Conservation (phyloP, 2,113 vertebrate genomes). For the Entelurus aequoreus region DNA sequence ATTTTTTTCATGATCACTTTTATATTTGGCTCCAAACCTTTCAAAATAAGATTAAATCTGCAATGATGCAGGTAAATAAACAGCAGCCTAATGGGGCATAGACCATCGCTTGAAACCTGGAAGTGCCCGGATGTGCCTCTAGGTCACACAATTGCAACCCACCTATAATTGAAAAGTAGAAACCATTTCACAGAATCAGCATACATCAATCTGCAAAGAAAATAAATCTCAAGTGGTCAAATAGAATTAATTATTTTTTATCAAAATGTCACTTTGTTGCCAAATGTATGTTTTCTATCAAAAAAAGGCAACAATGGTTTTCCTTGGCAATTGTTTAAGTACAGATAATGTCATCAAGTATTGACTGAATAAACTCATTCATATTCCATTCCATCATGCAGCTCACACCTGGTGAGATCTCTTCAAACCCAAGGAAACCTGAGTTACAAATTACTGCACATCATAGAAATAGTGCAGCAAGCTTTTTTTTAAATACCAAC, state of each 20-base stretch:
- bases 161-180: too few relatives aligned
- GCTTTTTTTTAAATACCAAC: slow-evolving; percentile 99
- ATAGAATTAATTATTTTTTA: background rate
- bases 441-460: slow-evolving; percentile 82
- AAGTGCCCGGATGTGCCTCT: too few relatives aligned
- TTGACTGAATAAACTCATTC: background rate
- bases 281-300: slow-evolving; percentile 1
- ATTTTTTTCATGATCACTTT: too few relatives aligned
- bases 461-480: slow-evolving; percentile 88
- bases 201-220: background rate
- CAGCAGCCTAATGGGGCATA: too few relatives aligned
- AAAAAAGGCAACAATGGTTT: slow-evolving; percentile 31
- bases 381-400: slow-evolving; percentile 39
- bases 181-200: background rate
- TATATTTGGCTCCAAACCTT: too few relatives aligned
- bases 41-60: too few relatives aligned
- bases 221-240: background rate
- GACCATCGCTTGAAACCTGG: too few relatives aligned
- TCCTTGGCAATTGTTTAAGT: slow-evolving; percentile 21
- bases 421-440: slow-evolving; percentile 69
- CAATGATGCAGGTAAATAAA: too few relatives aligned
- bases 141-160: too few relatives aligned
- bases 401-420: slow-evolving; percentile 60
- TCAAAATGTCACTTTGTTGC: background rate
- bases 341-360: background rate